Evolutionary conservation across 2,888 invertebrate genomes (phyloP).

Genomic region (Nomada flava): DNA sequence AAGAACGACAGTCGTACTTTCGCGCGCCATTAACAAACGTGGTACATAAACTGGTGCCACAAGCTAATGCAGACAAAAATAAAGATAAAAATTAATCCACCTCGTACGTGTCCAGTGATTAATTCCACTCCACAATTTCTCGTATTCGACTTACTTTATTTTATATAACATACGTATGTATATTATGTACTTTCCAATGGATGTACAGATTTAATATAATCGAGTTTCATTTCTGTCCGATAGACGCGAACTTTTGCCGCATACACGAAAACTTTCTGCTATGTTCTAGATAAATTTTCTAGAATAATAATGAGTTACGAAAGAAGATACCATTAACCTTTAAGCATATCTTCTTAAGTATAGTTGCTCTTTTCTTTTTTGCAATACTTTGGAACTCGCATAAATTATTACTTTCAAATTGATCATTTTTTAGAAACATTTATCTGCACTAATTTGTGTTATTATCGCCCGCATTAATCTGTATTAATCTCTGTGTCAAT

Average conservation of each 20-base stretch:
- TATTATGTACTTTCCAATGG: neutral
- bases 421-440: too few relatives aligned
- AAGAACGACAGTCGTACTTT: too few relatives aligned
- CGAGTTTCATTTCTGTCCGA: slow-evolving; percentile 10
- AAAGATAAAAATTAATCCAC: slow-evolving; percentile 25
- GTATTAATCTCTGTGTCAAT: too few relatives aligned
- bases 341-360: too few relatives aligned
- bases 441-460: too few relatives aligned
- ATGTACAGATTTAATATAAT: neutral
- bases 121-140: slow-evolving; percentile 11
- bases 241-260: slow-evolving; percentile 5
- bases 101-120: neutral
- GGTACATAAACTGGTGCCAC: neutral
- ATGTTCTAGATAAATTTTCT: neutral
- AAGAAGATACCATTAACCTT: too few relatives aligned
- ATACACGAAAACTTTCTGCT: neutral
- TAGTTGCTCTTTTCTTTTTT: too few relatives aligned
- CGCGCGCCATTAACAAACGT: too few relatives aligned
- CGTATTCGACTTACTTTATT: neutral
- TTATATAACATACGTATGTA: neutral
- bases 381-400: too few relatives aligned
- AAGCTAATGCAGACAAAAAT: slow-evolving; percentile 35
- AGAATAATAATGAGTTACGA: too few relatives aligned
- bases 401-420: too few relatives aligned
- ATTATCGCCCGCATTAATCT: too few relatives aligned